A percentile compares a stretch with the other conserved stretches of the same genome.
Evolutionary conservation across 92 coral and sea anemone genomes (phyloP).

Genomic region (Zoanthus gigantus): DNA sequence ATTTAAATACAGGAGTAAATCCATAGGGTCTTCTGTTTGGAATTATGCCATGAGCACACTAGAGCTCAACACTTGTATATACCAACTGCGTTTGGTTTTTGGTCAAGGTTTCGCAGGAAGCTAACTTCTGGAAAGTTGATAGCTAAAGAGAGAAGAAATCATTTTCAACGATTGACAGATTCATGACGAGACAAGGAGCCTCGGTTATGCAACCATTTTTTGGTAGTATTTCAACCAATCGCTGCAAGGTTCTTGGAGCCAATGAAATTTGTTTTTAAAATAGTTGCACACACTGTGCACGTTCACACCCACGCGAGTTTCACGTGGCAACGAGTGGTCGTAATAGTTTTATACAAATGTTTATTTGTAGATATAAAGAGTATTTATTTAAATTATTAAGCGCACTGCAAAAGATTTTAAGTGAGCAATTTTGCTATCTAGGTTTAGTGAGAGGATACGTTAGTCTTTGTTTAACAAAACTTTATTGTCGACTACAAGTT

Average conservation of each 20-base stretch:
- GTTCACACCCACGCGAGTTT: constrained; percentile 18
- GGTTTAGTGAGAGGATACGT: constrained; percentile 4
- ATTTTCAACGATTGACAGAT: neutral
- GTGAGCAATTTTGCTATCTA: constrained; percentile 14
- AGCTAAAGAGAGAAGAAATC: neutral
- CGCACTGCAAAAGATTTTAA: constrained; percentile 18
- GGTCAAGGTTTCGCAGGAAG: neutral
- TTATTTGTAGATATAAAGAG: constrained; percentile 53
- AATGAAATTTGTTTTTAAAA: constrained; percentile 21
- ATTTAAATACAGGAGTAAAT: neutral
- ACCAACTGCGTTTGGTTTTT: constrained; percentile 12
- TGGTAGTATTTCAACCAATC: neutral
- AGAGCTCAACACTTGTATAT: neutral
- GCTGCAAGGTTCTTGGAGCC: constrained; percentile 25
- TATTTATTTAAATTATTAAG: constrained; percentile 49
- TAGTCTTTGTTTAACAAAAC: constrained; percentile 32
- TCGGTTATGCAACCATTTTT: neutral
- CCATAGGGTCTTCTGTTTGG: constrained; percentile 11
- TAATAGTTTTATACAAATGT: constrained; percentile 45
- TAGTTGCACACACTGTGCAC: constrained; percentile 43
- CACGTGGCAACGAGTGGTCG: constrained; percentile 39
- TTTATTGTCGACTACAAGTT: constrained; percentile 44
- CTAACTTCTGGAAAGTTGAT: constrained; percentile 29
- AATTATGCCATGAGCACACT: neutral
- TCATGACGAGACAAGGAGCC: neutral